These are phyloP conservation scores for Phenganax marumi DNA, from an alignment of 92 coral and sea anemone species.

Conservation along the genomic window DNA sequence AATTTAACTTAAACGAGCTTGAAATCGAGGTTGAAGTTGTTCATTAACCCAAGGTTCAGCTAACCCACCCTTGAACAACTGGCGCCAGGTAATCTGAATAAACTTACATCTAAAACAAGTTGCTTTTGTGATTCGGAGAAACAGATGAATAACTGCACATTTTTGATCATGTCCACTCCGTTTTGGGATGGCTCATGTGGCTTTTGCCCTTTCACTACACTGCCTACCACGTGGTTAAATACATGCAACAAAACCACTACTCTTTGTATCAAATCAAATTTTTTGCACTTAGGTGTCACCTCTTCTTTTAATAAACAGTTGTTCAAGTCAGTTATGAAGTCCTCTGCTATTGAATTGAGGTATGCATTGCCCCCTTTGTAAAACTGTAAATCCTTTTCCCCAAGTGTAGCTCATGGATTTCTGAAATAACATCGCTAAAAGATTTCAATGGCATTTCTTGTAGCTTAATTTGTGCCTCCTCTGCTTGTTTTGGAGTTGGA, in stretches of 20 bases:
- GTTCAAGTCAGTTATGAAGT: slow-evolving; percentile 53
- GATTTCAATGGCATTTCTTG: slow-evolving; percentile 31
- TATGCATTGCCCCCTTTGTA: slow-evolving; percentile 36
- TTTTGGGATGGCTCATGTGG: slow-evolving; percentile 28
- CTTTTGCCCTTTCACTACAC: slow-evolving; percentile 39
- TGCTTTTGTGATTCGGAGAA: slow-evolving; percentile 9
- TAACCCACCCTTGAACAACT: too few relatives aligned
- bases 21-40: too few relatives aligned
- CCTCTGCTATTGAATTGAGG: slow-evolving; percentile 19
- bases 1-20: too few relatives aligned
- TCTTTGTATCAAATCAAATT: too few relatives aligned
- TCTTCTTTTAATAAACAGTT: slow-evolving; percentile 51
- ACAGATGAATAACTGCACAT: background rate
- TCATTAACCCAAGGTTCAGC: too few relatives aligned
- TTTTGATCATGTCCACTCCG: background rate
- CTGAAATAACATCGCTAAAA: slow-evolving; percentile 50
- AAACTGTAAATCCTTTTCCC: slow-evolving; percentile 38
- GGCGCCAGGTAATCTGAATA: too few relatives aligned
- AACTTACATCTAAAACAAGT: slow-evolving; percentile 6
- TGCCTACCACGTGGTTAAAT: slow-evolving; percentile 45
- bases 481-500: slow-evolving; percentile 32
- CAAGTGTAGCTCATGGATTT: slow-evolving; percentile 43
- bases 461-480: slow-evolving; percentile 37
- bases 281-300: slow-evolving; percentile 57
- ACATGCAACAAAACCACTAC: slow-evolving; percentile 53